Evolutionary conservation across 2,888 invertebrate species (phyloP), one percentile per base, ranked within the genome.

Genomic region (Epinotia demarniana): DNA sequence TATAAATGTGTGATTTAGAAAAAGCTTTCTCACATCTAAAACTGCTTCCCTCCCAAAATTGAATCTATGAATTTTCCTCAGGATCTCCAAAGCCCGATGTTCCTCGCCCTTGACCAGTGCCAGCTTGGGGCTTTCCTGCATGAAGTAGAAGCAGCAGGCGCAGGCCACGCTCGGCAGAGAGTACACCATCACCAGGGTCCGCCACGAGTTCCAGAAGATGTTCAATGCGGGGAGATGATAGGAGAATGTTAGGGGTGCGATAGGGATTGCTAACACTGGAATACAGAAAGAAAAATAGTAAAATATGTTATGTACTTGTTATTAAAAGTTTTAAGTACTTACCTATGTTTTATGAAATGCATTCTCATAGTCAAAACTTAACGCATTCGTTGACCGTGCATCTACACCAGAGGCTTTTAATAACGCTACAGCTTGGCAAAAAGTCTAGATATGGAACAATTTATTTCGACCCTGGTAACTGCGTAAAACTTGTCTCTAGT

Each of bases 41-140:
- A 85, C 82, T 43, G 81, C 80, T 3, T 79, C 79, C 2, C 80
- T 77, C 3, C 85, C 67, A 58, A 87, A 75, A 77, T 93, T 93
- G 1, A 88, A 62, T 62, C 82, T 87, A 72, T 92, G 84, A 12
- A 93, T 92, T 4, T 75, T 81, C 61, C 76, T 85, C 69, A 93
- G 79, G n/a, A 89, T 87, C 1, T 86, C 78, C 63, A 97, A 81
- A 0, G 97, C 96, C 77, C 93, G 91, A 0, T 93, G 88, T 53
- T 89, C 78, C 86, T 90, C 83, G 86, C 96, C 96, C 80, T 95
- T 96, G 0, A 95, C 90, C 62, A 96, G 92, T 49, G 95, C 89
- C 83, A 95, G 98, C 86, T 97, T 97, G 0, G 98, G 97, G 80
- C 97, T 97, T 87, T 98, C 98, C 0, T 97, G 96, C 83, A 96